Evolutionary conservation across 2,797 vertebrate genomes (phyloP).

Genomic region (Buphagus erythrorhynchus): DNA sequence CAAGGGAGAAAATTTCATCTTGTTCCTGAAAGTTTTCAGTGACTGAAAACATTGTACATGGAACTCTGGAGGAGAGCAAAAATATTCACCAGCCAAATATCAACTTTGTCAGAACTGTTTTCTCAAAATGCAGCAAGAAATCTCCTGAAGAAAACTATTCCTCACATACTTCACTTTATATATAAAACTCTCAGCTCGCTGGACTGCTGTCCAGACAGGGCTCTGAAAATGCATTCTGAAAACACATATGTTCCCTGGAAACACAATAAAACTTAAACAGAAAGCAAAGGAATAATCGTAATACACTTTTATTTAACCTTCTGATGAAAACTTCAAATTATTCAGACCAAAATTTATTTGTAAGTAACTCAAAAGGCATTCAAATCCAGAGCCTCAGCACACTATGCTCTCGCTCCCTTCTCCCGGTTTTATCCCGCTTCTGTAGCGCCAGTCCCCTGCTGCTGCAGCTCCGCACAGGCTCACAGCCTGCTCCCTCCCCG

Average conservation of each 20-base stretch:
- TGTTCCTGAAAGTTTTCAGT: not conserved
- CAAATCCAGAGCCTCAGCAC: not conserved
- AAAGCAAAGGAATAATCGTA: not conserved
- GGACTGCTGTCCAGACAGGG: not conserved
- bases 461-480: not conserved
- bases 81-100: not conserved
- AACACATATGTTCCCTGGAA: not conserved
- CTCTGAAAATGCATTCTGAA: not conserved
- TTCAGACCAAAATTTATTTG: not conserved
- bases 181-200: not conserved
- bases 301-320: not conserved
- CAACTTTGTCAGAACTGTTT: not conserved
- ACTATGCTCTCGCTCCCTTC: not conserved
- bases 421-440: not conserved
- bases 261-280: not conserved
- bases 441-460: not conserved
- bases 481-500: not conserved
- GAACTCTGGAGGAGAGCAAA: not conserved
- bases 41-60: not conserved
- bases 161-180: not conserved
- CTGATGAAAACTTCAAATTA: not conserved
- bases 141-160: not conserved
- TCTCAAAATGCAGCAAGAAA: not conserved
- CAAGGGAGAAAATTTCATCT: not conserved
- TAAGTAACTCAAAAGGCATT: not conserved